Base-by-base conservation (phyloP, 2,888 invertebrate genomes). In the Masnerella sp. region DNA sequence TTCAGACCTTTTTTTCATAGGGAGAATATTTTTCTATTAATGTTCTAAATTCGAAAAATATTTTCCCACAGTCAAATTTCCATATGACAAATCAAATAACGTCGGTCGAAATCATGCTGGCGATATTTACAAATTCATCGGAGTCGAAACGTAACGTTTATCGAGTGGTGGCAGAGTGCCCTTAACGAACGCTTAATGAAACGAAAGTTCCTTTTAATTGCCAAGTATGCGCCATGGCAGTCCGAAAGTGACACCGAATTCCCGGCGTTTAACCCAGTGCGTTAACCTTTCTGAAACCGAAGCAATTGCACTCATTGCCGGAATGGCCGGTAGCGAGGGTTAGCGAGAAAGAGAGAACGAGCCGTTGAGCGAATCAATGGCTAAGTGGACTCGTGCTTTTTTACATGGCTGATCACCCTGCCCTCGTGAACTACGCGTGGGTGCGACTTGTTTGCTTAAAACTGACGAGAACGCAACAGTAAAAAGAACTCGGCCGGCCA, bases 241-340 rank as follows among this genome's bases (percentile, higher is more conserved):
- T 34, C 58, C 62, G 67, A 74, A 74, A 70, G 82, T 81, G 83
- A 84, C 83, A 84, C 82, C 82, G 77, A 86, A 86, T 86, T 86
- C 86, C 79, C 77, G 78, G 78, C 82, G 77, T 83, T 85, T 86
- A 83, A 86, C 85, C 86, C 80, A 80, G 79, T 80, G 81, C 81
- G 82, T 85, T 85, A 86, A 86, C 86, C 86, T 83, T 83, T 81
- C 80, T 83, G 80, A 80, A 83, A 82, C 81, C 81, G 80, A 79
- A 81, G 84, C 84, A 87, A 87, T 86, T 86, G 85, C 84, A 84
- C 81, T 85, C 82, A 83, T 84, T 85, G 82, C 75, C 78, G 76
- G 79, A 70, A 74, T 65, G 34, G 59, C 49, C 42, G 47, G 64
- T 47, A 43, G 64, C 40, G 64, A 71, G 71, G 64, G 64, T 52